These are phyloP conservation scores for Pluvianellus socialis DNA, from an alignment of 2,113 vertebrate genomes.

Conservation along the genomic window DNA sequence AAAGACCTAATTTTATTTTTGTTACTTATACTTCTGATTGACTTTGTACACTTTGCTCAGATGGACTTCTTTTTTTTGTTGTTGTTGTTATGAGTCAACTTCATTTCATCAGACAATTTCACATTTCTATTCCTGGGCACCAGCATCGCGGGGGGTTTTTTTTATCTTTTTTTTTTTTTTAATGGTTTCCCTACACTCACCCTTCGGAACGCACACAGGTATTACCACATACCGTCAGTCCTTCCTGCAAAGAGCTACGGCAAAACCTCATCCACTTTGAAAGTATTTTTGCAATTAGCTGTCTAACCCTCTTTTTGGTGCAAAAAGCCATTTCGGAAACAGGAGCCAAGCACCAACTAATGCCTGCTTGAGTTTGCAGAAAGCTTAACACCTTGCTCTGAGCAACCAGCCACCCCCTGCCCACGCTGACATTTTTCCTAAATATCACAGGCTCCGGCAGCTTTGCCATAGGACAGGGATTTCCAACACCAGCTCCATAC, in stretches of 20 bases:
- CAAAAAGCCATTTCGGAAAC: not conserved
- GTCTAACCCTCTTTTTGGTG: not conserved
- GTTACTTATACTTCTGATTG: not conserved
- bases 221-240: rapidly evolving
- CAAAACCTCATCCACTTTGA: not conserved
- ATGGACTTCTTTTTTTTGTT: no score
- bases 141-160: no score
- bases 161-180: not conserved
- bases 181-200: not conserved
- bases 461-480: not conserved
- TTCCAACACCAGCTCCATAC: not conserved
- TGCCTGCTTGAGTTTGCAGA: not conserved
- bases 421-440: not conserved
- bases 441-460: not conserved
- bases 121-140: not conserved
- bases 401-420: not conserved
- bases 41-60: not conserved
- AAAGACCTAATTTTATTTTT: not conserved
- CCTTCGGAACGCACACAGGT: rapidly evolving
- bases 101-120: not conserved
- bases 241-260: not conserved
- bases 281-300: not conserved
- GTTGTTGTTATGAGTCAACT: not conserved
- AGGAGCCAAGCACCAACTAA: not conserved
- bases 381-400: not conserved